Evolutionary conservation across 2,113 vertebrate species (phyloP).

Genomic region (Cercopithecus mona): DNA sequence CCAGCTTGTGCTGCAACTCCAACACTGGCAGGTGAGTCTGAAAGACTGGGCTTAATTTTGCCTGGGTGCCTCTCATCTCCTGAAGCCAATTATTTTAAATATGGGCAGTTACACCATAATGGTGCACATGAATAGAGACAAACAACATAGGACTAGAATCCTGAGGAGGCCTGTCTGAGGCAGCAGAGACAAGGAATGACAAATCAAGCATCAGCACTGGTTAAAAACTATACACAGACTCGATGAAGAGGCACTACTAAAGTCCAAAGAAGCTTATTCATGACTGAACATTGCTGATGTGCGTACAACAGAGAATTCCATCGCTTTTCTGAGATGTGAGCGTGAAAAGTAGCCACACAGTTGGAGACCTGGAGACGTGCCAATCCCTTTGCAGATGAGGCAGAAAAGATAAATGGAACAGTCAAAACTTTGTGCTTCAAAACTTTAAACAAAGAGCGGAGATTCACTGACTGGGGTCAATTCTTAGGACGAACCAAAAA

Average conservation of each 20-base stretch:
- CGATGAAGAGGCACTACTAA: neutral
- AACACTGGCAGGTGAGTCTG: neutral
- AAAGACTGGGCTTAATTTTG: neutral
- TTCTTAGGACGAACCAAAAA: neutral
- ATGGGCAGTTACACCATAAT: neutral
- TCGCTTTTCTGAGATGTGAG: neutral
- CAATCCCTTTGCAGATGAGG: neutral
- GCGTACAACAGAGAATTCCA: neutral
- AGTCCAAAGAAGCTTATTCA: neutral
- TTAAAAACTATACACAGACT: neutral
- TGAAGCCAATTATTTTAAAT: neutral
- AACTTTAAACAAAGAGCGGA: constrained; percentile 35
- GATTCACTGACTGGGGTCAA: neutral
- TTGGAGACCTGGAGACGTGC: neutral
- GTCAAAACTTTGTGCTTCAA: neutral
- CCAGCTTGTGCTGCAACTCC: neutral
- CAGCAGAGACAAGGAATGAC: neutral
- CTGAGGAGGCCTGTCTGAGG: neutral
- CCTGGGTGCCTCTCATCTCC: neutral
- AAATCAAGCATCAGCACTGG: neutral
- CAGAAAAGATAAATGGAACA: neutral
- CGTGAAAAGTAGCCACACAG: neutral
- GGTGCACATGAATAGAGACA: neutral
- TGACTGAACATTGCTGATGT: neutral
- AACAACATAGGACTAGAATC: neutral